Conservation (phyloP, 64 coral and sea anemone genomes). For the Stichodactyla helianthus region DNA sequence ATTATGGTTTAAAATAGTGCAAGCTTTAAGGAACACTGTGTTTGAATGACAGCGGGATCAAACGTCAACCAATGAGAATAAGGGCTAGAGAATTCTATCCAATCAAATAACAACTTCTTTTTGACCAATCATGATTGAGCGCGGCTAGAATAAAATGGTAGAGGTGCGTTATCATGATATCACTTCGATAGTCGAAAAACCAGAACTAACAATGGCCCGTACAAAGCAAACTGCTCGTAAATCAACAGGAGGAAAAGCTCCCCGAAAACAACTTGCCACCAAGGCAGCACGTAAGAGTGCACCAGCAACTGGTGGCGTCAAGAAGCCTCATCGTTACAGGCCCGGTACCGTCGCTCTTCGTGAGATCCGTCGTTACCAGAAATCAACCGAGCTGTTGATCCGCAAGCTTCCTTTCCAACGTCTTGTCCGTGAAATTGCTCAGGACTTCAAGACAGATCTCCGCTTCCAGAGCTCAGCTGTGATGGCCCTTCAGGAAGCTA, state of each 20-base stretch:
- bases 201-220: slow-evolving; percentile 33
- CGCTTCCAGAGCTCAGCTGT: slow-evolving; percentile 76
- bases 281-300: slow-evolving; percentile 79
- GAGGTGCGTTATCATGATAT: background rate
- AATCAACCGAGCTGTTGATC: slow-evolving; percentile 70
- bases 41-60: no score
- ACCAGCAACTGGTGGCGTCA: slow-evolving; percentile 70
- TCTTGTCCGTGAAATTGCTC: slow-evolving; percentile 74
- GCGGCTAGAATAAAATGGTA: background rate
- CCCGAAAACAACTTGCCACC: slow-evolving; percentile 72
- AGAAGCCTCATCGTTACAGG: slow-evolving; percentile 85
- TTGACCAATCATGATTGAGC: background rate
- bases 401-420: slow-evolving; percentile 76
- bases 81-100: background rate
- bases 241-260: slow-evolving; percentile 64
- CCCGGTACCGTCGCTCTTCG: slow-evolving; percentile 80
- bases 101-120: background rate
- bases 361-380: slow-evolving; percentile 78
- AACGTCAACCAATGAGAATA: no score
- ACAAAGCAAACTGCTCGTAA: slow-evolving; percentile 66
- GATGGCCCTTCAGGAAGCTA: slow-evolving; percentile 80
- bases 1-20: no score
- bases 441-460: slow-evolving; percentile 78
- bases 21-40: no score
- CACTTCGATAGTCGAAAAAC: background rate